Evolutionary conservation across 2,888 invertebrate genomes (phyloP).

Genomic region (Gerosis bhagava): DNA sequence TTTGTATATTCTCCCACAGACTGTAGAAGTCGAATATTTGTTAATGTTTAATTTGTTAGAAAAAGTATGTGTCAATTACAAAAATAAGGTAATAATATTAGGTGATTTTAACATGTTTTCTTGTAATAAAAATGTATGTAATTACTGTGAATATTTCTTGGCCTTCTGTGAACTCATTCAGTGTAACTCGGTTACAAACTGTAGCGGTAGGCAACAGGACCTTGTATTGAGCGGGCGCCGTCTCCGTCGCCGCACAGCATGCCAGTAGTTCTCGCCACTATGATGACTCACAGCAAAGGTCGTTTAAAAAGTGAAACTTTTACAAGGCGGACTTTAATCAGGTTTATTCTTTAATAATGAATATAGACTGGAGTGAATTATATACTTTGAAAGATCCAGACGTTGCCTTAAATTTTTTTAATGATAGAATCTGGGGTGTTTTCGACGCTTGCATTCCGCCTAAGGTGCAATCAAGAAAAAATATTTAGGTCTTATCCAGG

Average conservation of each 20-base stretch:
- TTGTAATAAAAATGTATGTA: neutral
- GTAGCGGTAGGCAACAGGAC: neutral
- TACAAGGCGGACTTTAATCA: conserved; percentile 26
- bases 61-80: neutral
- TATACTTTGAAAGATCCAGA: conserved; percentile 13
- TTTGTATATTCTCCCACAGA: neutral
- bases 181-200: neutral
- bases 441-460: conserved; percentile 25
- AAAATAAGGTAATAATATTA: neutral
- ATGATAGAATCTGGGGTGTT: conserved; percentile 19
- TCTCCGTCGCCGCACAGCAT: too few species aligned
- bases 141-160: neutral
- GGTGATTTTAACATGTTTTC: neutral
- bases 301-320: conserved; percentile 30
- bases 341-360: conserved; percentile 17
- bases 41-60: neutral
- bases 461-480: conserved; percentile 18
- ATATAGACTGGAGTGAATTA: conserved; percentile 26
- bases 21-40: neutral
- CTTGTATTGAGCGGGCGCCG: too few species aligned
- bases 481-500: conserved; percentile 24
- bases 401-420: conserved; percentile 20
- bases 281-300: too few species aligned
- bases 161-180: neutral
- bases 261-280: too few species aligned